A percentile compares a stretch with the other conserved stretches of the same genome.
Conservation (phyloP, 2,113 vertebrate genomes). For the Cebidichthys violaceus region DNA sequence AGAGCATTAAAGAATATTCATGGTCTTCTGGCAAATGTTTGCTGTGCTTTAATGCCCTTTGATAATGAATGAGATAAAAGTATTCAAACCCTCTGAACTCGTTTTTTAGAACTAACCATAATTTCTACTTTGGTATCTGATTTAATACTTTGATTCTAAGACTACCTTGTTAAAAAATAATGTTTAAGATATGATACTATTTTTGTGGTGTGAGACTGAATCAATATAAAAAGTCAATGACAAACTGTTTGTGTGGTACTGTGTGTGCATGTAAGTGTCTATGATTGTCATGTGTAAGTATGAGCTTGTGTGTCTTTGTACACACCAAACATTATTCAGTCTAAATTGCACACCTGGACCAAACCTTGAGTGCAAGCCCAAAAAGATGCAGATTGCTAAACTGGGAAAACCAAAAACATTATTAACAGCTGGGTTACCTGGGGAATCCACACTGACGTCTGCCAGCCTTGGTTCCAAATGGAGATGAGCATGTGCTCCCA, state of each 20-base stretch:
- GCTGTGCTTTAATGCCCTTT: conserved; percentile 18
- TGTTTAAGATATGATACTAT: background rate
- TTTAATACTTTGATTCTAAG: background rate
- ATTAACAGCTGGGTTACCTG: conserved; percentile 65
- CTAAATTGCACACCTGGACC: conserved; percentile 53
- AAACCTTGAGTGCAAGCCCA: conserved; percentile 36
- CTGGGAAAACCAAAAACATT: conserved; percentile 39
- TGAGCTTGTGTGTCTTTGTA: conserved; percentile 31
- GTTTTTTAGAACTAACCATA: background rate
- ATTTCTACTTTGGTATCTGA: conserved; percentile 12
- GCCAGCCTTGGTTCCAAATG: conserved; percentile 54
- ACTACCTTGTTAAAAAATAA: background rate
- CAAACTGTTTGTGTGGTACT: background rate
- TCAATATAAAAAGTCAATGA: background rate
- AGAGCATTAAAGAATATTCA: conserved; percentile 5
- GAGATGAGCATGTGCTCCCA: conserved; percentile 62
- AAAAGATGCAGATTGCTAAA: conserved; percentile 51
- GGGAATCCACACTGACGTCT: conserved; percentile 56
- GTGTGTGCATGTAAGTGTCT: background rate
- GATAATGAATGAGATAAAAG: conserved; percentile 15
- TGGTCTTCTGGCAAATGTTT: conserved; percentile 13
- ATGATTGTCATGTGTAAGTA: background rate
- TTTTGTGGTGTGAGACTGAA: background rate
- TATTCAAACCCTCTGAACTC: background rate
- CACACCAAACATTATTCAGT: conserved; percentile 19